These are phyloP conservation scores for Archocentrus centrarchus DNA, from an alignment of 2,113 vertebrate species.

Conservation along the genomic window DNA sequence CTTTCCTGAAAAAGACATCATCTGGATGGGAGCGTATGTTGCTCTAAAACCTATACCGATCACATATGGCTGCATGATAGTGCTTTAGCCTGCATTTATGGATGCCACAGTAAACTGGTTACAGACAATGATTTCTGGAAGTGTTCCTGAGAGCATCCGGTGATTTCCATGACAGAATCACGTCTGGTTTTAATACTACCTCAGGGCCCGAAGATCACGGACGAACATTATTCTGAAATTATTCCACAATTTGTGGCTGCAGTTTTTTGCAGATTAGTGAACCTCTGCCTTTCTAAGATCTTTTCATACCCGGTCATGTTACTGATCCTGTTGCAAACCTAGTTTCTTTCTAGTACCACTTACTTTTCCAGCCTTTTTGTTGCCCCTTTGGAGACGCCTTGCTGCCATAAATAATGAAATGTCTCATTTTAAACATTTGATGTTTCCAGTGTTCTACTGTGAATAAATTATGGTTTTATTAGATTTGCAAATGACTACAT, in stretches of 20 bases:
- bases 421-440: too few relatives aligned
- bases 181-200: fast-evolving
- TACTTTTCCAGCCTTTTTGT: neutral
- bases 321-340: too few relatives aligned
- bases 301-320: too few relatives aligned
- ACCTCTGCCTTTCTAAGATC: neutral
- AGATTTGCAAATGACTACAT: neutral
- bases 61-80: too few relatives aligned
- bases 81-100: neutral
- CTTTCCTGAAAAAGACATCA: neutral
- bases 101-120: neutral
- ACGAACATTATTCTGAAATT: too few relatives aligned
- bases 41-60: neutral
- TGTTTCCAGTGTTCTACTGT: neutral
- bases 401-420: neutral
- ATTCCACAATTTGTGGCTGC: neutral
- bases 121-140: neutral
- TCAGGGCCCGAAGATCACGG: neutral
- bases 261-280: neutral
- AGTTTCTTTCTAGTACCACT: too few relatives aligned
- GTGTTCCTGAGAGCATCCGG: neutral
- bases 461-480: neutral
- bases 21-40: neutral
- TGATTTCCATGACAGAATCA: neutral
- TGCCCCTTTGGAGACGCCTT: neutral